Conservation (phyloP, 1,140 invertebrate species). For the Prorops nasuta region DNA sequence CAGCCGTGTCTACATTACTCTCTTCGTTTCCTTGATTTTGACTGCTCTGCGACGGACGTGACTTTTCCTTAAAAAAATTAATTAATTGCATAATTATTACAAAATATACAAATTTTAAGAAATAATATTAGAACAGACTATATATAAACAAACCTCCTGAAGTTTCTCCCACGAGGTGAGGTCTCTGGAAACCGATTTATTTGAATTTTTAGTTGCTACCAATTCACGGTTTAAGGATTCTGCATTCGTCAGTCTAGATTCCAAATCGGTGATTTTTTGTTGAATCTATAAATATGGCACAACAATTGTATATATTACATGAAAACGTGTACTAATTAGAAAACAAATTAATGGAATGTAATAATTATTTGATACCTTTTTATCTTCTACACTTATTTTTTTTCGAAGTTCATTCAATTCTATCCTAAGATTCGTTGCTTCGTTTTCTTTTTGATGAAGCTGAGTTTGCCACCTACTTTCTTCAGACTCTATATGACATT, state of each 20-base stretch:
- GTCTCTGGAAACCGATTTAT: conserved; percentile 16
- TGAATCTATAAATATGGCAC: conserved; percentile 35
- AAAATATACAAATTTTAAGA: too few species aligned
- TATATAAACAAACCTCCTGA: too few species aligned
- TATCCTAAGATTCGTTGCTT: conserved; percentile 60
- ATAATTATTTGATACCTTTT: too few species aligned
- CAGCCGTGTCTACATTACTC: conserved; percentile 29
- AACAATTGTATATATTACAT: background rate
- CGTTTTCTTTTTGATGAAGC: conserved; percentile 62
- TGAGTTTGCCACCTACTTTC: conserved; percentile 69
- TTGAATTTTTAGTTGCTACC: conserved; percentile 18
- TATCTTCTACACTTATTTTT: conserved; percentile 27
- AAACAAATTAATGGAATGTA: too few species aligned
- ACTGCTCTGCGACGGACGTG: conserved; percentile 30
- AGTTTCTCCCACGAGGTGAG: conserved; percentile 31
- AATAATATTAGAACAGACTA: too few species aligned
- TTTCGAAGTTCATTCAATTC: conserved; percentile 46
- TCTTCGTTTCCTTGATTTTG: conserved; percentile 33
- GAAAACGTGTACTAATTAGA: too few species aligned
- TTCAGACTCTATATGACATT: conserved; percentile 68
- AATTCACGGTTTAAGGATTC: conserved; percentile 25
- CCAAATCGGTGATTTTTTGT: conserved; percentile 33
- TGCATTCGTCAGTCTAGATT: conserved; percentile 32
- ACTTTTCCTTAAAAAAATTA: conserved; percentile 33
- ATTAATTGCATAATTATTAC: too few species aligned